Conservation (phyloP, 2,797 vertebrate genomes). For the Mallotus villosus region DNA sequence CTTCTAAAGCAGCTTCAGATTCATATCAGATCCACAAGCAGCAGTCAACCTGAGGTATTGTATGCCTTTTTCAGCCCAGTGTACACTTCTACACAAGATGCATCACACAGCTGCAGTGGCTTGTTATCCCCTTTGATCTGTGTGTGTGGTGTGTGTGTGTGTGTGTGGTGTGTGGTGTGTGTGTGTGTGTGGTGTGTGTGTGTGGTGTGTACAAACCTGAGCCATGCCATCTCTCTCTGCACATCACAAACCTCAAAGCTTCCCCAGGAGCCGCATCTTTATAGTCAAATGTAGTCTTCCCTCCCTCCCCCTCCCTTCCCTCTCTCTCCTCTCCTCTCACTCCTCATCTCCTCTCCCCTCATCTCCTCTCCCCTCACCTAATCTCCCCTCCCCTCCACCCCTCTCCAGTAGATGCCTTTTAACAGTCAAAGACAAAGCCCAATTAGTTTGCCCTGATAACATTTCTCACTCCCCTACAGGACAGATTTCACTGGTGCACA, state of each 20-base stretch:
- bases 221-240: slow-evolving; percentile 5
- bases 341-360: neutral
- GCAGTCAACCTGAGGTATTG: neutral
- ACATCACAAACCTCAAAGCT: slow-evolving; percentile 3
- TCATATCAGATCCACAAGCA: neutral
- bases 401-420: too few species aligned
- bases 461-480: too few species aligned
- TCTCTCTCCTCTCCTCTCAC: neutral
- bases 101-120: neutral
- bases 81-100: neutral
- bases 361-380: too few species aligned
- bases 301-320: neutral
- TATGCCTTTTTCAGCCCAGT: neutral
- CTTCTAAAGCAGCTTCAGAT: neutral
- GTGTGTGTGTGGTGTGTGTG: too few species aligned
- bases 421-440: too few species aligned
- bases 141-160: slow-evolving; percentile 8
- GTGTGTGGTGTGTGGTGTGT: slow-evolving; percentile 7
- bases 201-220: neutral
- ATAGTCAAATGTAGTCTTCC: too few species aligned
- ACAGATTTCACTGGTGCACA: slow-evolving; percentile 38
- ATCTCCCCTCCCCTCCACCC: too few species aligned
- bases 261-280: neutral
- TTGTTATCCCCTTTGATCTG: slow-evolving; percentile 5
- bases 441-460: too few species aligned